Conservation (phyloP, 1,140 invertebrate genomes). For the Pogonognathellus flavescens region DNA sequence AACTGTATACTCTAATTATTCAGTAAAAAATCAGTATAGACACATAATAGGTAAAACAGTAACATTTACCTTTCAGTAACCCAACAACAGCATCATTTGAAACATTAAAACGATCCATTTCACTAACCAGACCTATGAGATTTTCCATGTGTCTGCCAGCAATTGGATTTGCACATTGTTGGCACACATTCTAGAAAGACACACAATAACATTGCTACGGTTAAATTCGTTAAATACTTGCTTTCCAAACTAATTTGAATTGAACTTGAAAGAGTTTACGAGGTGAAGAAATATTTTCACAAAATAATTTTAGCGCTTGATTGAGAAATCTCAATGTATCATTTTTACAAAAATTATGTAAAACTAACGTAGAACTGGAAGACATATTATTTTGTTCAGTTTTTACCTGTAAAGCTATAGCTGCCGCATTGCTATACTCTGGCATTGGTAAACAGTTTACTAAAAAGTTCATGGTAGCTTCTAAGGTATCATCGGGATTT, state of each 20-base stretch:
- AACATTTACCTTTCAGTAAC: constrained; percentile 80
- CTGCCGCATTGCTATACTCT: constrained; percentile 57
- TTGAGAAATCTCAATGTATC: too few species aligned
- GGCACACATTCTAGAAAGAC: constrained; percentile 73
- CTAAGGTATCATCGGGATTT: constrained; percentile 81
- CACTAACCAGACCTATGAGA: constrained; percentile 84
- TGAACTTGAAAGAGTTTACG: too few species aligned
- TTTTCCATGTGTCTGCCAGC: constrained; percentile 80
- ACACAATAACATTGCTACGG: too few species aligned
- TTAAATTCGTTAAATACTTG: too few species aligned
- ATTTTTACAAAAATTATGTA: too few species aligned
- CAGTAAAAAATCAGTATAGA: too few species aligned
- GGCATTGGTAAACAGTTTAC: constrained; percentile 67
- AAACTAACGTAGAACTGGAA: constrained; percentile 51
- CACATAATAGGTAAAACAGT: too few species aligned
- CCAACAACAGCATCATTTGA: constrained; percentile 85
- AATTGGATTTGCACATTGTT: constrained; percentile 85
- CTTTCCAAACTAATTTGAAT: too few species aligned
- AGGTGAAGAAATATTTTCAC: too few species aligned
- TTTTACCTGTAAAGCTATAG: constrained; percentile 61
- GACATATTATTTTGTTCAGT: not conserved
- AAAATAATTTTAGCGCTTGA: constrained; percentile 5
- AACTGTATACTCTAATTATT: too few species aligned
- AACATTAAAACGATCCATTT: constrained; percentile 84
- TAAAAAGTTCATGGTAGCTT: constrained; percentile 69